Conservation (phyloP, 2,797 vertebrate genomes). For the Sebastiscus albofasciatus region DNA sequence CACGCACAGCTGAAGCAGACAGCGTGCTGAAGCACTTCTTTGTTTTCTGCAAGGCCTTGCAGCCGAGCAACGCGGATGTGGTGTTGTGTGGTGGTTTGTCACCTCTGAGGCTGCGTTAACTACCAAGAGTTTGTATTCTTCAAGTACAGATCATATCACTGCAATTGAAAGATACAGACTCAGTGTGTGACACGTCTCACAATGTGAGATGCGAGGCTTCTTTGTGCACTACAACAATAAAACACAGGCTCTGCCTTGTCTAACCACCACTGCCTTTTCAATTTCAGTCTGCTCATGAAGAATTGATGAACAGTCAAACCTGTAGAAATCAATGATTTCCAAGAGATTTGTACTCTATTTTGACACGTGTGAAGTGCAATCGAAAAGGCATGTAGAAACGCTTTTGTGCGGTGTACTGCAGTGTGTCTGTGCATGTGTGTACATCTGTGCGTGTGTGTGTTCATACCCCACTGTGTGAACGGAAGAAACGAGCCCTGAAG, state of each 20-base stretch:
- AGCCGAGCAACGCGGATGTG: constrained; percentile 82
- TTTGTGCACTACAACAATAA: constrained; percentile 45
- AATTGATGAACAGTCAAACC: constrained; percentile 77
- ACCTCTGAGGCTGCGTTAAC: constrained; percentile 72
- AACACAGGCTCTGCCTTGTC: constrained; percentile 17
- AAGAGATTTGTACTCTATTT: constrained; percentile 68
- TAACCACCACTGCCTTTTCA: constrained; percentile 43
- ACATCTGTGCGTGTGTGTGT: constrained; percentile 34
- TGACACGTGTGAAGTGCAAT: constrained; percentile 72
- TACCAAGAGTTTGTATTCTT: constrained; percentile 59
- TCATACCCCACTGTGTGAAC: constrained; percentile 67
- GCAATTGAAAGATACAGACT: constrained; percentile 50
- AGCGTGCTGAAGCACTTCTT: constrained; percentile 61
- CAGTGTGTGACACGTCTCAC: constrained; percentile 44
- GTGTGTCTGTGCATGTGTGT: constrained; percentile 39
- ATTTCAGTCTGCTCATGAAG: constrained; percentile 61
- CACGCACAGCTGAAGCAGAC: constrained; percentile 63
- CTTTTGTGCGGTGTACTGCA: constrained; percentile 44
- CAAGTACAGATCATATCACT: constrained; percentile 49
- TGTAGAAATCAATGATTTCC: constrained; percentile 75
- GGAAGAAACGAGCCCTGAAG: constrained; percentile 74
- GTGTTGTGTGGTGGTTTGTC: constrained; percentile 76
- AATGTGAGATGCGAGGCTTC: constrained; percentile 42
- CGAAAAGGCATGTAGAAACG: constrained; percentile 62
- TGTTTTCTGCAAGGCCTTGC: constrained; percentile 76